Evolutionary conservation across 2,797 vertebrate genomes (phyloP).

Genomic region (Amphiprion clarkii): DNA sequence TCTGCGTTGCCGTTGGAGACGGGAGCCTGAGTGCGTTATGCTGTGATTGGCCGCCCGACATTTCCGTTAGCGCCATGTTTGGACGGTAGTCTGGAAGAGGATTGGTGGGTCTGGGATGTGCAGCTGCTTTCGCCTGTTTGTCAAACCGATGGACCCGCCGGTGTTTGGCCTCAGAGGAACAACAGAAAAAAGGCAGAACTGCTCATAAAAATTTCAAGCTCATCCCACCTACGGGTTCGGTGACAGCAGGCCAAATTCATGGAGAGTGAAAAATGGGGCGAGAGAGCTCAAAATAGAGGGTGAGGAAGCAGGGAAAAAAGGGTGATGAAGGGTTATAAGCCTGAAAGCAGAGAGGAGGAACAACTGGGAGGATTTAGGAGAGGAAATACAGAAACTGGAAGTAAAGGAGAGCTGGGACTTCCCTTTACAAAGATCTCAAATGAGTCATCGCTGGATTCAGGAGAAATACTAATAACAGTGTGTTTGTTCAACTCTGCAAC

Average conservation of each 20-base stretch:
- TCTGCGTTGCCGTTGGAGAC: conserved; percentile 52
- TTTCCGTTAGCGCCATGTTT: conserved; percentile 57
- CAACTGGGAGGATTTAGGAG: background rate
- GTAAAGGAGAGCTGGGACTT: conserved; percentile 15
- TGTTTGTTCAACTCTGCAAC: background rate
- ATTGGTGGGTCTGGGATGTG: conserved; percentile 59
- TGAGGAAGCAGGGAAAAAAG: conserved; percentile 19
- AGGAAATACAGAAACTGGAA: background rate
- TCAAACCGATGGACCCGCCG: conserved; percentile 46
- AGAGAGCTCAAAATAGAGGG: conserved; percentile 38
- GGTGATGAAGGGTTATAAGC: conserved; percentile 11
- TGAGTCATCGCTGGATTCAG: conserved; percentile 20
- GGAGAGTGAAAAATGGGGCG: conserved; percentile 17
- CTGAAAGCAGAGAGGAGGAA: background rate
- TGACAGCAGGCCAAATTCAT: conserved; percentile 48
- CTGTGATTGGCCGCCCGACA: conserved; percentile 58
- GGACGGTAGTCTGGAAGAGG: conserved; percentile 47
- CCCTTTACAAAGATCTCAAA: conserved; percentile 15
- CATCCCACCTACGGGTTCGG: conserved; percentile 54
- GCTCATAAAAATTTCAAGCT: conserved; percentile 66
- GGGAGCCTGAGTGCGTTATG: conserved; percentile 17
- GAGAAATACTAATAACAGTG: background rate
- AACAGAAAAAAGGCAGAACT: conserved; percentile 43
- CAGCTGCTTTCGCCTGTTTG: conserved; percentile 4
- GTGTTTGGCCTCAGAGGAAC: conserved; percentile 33